Evolutionary conservation across 2,797 vertebrate species (phyloP).

Genomic region (Sebastes taczanowskii): DNA sequence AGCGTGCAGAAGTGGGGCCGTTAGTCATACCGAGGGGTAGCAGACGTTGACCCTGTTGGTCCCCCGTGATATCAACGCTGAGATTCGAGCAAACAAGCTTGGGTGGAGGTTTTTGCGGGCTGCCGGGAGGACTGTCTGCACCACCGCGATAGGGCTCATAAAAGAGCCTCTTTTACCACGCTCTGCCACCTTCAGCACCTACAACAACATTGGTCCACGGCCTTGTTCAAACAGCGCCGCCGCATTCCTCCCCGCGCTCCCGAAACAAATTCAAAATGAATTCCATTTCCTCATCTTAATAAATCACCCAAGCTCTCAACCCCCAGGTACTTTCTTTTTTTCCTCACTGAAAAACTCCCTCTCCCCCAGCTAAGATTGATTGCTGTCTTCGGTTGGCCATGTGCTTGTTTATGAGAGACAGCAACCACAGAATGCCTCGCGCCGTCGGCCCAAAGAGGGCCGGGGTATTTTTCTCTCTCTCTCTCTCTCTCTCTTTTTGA

Average conservation of each 20-base stretch:
- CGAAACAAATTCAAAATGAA: slow-evolving; percentile 65
- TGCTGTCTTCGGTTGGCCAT: slow-evolving; percentile 51
- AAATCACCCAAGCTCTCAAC: slow-evolving; percentile 75
- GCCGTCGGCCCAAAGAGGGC: slow-evolving; percentile 30
- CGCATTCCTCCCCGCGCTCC: slow-evolving; percentile 49
- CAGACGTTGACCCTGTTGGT: slow-evolving; percentile 23
- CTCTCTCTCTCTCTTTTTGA: slow-evolving; percentile 4
- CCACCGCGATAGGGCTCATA: slow-evolving; percentile 70
- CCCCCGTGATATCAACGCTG: slow-evolving; percentile 60
- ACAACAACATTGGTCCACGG: slow-evolving; percentile 75
- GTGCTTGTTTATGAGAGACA: slow-evolving; percentile 60
- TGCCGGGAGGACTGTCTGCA: slow-evolving; percentile 26
- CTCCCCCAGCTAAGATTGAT: slow-evolving; percentile 58
- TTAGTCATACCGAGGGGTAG: slow-evolving; percentile 38
- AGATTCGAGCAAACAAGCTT: slow-evolving; percentile 68
- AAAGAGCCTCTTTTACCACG: slow-evolving; percentile 73
- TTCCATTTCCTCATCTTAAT: slow-evolving; percentile 72
- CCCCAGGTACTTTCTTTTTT: slow-evolving; percentile 10
- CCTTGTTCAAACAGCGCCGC: slow-evolving; percentile 72
- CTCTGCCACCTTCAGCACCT: slow-evolving; percentile 81
- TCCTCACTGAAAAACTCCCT: slow-evolving; percentile 38
- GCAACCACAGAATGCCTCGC: slow-evolving; percentile 39
- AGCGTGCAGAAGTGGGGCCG: slow-evolving; percentile 37
- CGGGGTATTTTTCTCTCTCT: background rate
- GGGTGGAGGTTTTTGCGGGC: slow-evolving; percentile 29